Evolutionary conservation across 2,797 vertebrate genomes (phyloP), one percentile per base, ranked within the genome.

Genomic region (Aphelocoma californica): DNA sequence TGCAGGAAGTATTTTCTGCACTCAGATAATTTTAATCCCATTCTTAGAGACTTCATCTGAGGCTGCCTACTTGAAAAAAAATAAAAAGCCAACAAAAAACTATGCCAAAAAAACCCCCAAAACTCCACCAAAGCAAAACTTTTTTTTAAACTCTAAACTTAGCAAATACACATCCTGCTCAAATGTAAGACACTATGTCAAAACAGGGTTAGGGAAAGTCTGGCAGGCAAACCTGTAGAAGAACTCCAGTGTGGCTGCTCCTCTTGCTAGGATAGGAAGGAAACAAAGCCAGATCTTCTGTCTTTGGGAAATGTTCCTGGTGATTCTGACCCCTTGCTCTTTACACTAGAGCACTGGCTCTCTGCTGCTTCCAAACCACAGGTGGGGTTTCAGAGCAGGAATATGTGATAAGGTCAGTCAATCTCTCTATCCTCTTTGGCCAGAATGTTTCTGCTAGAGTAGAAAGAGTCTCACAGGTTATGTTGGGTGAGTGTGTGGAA

Each of bases 41-140:
- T 31, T 60, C 21, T 65, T 69, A 60, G 17, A 60, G 18, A 50
- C 7, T 82, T 73, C 26, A 67, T 45, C 45, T 1, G 8, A 62
- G 34, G 48, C 15, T 79, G 5, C 4, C 47, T 60, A 45, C 8
- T 29, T 72, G 45, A 6, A 12, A 29, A 29, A 32, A 26, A 60
- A 10, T 48, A 16, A 17, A 18, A 50, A 50, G 5, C 20, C 18
- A 57, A 58, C 2, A 16, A 8, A 17, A 70, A 31, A 2, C 3
- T 1, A 8, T 36, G 14, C 4, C 6, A 10, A 50, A 57, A 29
- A 25, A 6, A 3, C 1, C 2, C 10, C 16, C 17, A 7, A 48
- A 21, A 6, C 5, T 13, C 4, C 19, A 38, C 9, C 8, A 31
- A 58, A 65, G 45, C 20, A 40, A 53, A 48, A 7, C 0, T 6